A percentile compares a stretch with the other conserved stretches of the same genome.
Conservation (phyloP, 2,888 invertebrate genomes). For the Lepidonotus clava region DNA sequence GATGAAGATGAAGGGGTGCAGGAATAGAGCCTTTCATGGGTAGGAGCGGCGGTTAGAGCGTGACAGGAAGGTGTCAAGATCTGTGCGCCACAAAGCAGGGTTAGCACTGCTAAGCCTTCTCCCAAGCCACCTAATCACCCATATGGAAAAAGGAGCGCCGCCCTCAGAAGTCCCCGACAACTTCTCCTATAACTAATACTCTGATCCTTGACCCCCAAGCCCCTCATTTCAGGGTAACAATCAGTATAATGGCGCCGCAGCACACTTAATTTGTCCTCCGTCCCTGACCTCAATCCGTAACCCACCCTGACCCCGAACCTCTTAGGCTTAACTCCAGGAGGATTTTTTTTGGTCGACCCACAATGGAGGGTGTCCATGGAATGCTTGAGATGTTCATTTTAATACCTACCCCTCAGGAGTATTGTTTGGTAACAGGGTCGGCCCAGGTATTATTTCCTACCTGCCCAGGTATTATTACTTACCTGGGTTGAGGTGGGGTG, state of each 20-base stretch:
- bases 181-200: neutral
- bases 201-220: neutral
- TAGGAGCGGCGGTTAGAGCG: neutral
- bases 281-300: neutral
- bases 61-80: neutral
- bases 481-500: neutral
- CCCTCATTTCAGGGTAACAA: neutral
- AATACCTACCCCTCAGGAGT: neutral
- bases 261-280: neutral
- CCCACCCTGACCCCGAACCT: neutral
- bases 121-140: neutral
- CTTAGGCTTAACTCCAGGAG: neutral
- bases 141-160: no score
- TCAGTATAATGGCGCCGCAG: neutral
- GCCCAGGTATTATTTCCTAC: slow-evolving; percentile 6
- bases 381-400: slow-evolving; percentile 12
- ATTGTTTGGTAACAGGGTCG: slow-evolving; percentile 12
- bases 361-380: neutral
- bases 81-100: neutral
- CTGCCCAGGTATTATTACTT: slow-evolving; percentile 11
- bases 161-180: neutral
- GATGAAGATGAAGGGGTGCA: neutral
- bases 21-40: neutral
- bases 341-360: neutral
- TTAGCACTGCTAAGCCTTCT: neutral